These are phyloP conservation scores for Pantherophis guttatus DNA, from an alignment of 2,113 vertebrate species.

Conservation along the genomic window DNA sequence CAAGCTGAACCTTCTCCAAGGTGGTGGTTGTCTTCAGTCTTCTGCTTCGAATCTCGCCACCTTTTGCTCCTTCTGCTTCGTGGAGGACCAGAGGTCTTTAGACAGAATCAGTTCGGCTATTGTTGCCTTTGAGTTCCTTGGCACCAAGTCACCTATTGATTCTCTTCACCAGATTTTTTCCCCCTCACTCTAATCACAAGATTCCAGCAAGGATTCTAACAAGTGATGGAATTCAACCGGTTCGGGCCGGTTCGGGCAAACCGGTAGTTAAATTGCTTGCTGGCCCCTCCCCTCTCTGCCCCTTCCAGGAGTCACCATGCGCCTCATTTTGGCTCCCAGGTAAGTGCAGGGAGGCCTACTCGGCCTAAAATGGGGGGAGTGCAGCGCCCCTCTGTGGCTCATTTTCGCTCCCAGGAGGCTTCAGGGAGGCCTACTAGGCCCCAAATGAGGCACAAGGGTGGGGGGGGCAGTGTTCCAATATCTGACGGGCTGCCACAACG, in stretches of 20 bases:
- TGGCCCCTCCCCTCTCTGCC: no score
- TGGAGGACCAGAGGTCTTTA: background rate
- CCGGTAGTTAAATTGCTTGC: no score
- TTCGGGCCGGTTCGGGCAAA: no score
- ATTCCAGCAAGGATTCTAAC: background rate
- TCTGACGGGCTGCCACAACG: background rate
- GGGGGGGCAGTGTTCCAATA: background rate
- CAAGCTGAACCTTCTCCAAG: background rate
- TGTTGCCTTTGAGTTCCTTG: background rate
- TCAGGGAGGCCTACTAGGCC: no score
- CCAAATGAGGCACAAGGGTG: no score
- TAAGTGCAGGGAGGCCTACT: no score
- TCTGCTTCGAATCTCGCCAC: background rate
- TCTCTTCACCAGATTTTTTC: background rate
- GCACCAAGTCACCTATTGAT: background rate
- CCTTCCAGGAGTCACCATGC: no score
- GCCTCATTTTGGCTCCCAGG: no score
- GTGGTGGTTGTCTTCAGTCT: background rate
- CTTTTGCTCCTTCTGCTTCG: background rate
- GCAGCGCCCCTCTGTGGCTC: no score
- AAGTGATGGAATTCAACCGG: no score
- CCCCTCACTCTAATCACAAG: background rate
- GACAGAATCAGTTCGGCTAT: background rate
- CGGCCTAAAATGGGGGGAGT: no score
- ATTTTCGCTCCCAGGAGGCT: no score